Conservation (phyloP, 2,797 vertebrate genomes). For the Brotula barbata region DNA sequence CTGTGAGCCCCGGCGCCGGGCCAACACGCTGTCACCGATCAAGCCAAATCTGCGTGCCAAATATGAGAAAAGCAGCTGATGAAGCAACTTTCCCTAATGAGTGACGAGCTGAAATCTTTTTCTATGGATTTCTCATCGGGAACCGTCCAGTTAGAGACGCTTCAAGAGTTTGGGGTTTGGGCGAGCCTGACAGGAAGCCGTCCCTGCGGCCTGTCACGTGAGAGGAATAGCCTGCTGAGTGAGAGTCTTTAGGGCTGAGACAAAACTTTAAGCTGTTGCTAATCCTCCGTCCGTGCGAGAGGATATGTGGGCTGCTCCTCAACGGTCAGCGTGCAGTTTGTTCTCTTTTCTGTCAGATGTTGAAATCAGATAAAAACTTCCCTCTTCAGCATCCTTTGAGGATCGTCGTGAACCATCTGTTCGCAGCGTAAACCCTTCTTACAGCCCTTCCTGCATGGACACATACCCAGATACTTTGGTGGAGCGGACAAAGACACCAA, state of each 20-base stretch:
- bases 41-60: constrained; percentile 57
- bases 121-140: constrained; percentile 57
- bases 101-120: constrained; percentile 54
- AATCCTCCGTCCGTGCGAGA: constrained; percentile 62
- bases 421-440: no score
- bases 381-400: no score
- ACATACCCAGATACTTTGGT: no score
- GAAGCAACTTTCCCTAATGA: constrained; percentile 66
- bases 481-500: no score
- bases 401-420: no score
- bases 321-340: constrained; percentile 28
- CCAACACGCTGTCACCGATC: constrained; percentile 51
- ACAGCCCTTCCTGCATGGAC: no score
- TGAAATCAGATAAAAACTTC: no score
- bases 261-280: constrained; percentile 67
- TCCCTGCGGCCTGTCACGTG: constrained; percentile 14
- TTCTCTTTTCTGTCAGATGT: no score
- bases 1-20: constrained; percentile 44
- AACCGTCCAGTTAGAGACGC: constrained; percentile 29
- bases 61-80: constrained; percentile 70
- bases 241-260: constrained; percentile 54
- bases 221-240: constrained; percentile 46
- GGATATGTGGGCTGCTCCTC: constrained; percentile 47
- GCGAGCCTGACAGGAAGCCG: constrained; percentile 30
- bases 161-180: constrained; percentile 31